These are phyloP conservation scores for Rhopilema esculentum DNA, from an alignment of 30 jellyfish, hydroid and myxozoan species.

Conservation along the genomic window DNA sequence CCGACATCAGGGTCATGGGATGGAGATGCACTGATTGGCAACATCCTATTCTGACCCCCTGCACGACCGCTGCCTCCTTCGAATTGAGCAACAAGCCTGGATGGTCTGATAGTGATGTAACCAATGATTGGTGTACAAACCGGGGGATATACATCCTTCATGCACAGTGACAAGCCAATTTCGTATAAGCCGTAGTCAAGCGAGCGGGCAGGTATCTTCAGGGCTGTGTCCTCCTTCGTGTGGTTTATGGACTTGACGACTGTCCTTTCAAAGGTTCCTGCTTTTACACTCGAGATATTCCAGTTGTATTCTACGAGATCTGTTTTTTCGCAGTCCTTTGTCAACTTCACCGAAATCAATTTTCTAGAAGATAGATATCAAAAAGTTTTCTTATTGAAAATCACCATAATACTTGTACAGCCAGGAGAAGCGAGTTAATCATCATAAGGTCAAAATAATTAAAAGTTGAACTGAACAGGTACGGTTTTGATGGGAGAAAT, in stretches of 20 bases:
- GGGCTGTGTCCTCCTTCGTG: conserved; percentile 41
- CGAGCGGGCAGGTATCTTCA: conserved; percentile 58
- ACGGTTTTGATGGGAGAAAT: no score
- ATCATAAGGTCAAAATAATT: no score
- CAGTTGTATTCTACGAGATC: conserved; percentile 58
- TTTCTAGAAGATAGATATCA: conserved; percentile 6
- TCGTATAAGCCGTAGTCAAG: conserved; percentile 64
- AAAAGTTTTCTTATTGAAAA: no score
- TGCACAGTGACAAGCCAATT: conserved; percentile 40
- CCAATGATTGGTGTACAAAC: conserved; percentile 62
- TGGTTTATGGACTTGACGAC: conserved; percentile 9
- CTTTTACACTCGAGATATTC: conserved; percentile 27
- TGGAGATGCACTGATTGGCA: conserved; percentile 61
- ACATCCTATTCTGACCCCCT: conserved; percentile 62
- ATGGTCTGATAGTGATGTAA: conserved; percentile 59
- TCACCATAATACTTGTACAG: no score
- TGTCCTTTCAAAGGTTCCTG: not conserved
- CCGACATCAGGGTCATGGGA: conserved; percentile 90
- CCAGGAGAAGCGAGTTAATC: no score
- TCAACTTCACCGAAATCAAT: conserved; percentile 29
- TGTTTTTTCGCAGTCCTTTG: conserved; percentile 74
- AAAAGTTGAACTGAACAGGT: no score
- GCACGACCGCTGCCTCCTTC: conserved; percentile 95
- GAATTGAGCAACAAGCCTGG: conserved; percentile 69
- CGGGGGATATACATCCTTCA: conserved; percentile 68